Conservation (phyloP, 2,113 vertebrate species). For the Speoplatyrhinus poulsoni region DNA sequence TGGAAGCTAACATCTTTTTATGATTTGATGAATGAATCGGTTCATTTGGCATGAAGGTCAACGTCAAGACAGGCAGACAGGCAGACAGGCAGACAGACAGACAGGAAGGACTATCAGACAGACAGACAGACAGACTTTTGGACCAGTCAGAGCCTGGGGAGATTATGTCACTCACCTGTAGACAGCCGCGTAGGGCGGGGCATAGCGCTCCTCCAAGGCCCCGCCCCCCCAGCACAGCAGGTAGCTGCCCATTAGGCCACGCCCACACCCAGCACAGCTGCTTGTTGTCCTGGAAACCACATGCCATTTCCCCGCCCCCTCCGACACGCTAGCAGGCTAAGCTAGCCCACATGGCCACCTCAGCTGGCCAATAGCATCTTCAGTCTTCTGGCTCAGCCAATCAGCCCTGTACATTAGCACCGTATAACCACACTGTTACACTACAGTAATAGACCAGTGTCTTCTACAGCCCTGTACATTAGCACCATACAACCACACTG, state of each 20-base stretch:
- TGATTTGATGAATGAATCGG: neutral
- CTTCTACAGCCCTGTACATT: too few relatives aligned
- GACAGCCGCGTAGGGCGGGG: slow-evolving; percentile 66
- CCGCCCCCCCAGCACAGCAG: slow-evolving; percentile 77
- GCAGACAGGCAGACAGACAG: neutral
- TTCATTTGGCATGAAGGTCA: too few relatives aligned
- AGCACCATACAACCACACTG: too few relatives aligned
- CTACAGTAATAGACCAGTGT: too few relatives aligned
- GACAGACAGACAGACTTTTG: neutral
- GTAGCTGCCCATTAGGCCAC: slow-evolving; percentile 65
- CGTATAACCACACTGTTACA: too few relatives aligned
- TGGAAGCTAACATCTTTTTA: neutral
- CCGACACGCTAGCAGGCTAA: neutral
- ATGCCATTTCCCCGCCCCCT: neutral
- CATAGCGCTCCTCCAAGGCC: slow-evolving; percentile 69
- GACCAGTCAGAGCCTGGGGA: neutral
- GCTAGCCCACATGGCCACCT: neutral
- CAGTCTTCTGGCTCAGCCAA: neutral
- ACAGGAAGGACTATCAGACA: too few relatives aligned
- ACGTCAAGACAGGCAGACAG: neutral
- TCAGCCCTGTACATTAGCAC: slow-evolving; percentile 1
- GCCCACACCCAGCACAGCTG: slow-evolving; percentile 18
- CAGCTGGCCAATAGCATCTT: neutral
- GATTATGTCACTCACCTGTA: slow-evolving; percentile 72
- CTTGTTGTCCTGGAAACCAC: slow-evolving; percentile 15